Evolutionary conservation across 2,113 vertebrate species (phyloP), one percentile per base, ranked within the genome.

Genomic region (Thunnus maccoyii): DNA sequence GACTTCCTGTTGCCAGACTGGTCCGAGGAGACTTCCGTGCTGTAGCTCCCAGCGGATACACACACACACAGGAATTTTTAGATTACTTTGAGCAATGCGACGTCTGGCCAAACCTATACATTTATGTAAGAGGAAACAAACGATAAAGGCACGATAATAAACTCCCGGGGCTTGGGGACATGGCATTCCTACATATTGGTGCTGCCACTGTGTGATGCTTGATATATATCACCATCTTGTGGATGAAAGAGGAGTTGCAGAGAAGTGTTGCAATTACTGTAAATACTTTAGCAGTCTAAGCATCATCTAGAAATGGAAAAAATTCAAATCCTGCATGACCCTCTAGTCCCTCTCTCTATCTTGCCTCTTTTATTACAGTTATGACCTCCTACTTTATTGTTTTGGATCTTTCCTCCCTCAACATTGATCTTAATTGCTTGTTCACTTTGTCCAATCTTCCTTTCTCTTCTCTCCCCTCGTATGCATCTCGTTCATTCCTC

Each of bases 371-470:
- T 85, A 87, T 90, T 93, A 70, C 46, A 82, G 27, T 58, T 20
- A 22, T 36, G 64, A 16, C 84, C 91, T 80, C 70, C 72, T 86
- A 12, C 78, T 60, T 80, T 86, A n/a, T 95, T 94, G 89, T 86
- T 88, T 90, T 86, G 48, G 54, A 94, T 93, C 93, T 60, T 90
- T 94, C 94, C 92, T 91, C 51, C 76, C 93, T 94, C 91, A 80
- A 72, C 93, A 95, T 81, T 96, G 95, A 96, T 95, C 96, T 96
- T 93, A 96, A 91, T 88, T 91, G 92, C 91, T 92, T 96, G 92
- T 95, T 87, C 95, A 95, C 80, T 83, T 75, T 96, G 92, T 88
- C 85, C 85, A 89, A 92, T 92, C 90, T 92, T 65, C 95, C 90
- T 87, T 90, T 94, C 76, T 89, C 54, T 82, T 75, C 58, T 84